Conservation (phyloP, 2,113 vertebrate species). For the Percopsis transmontana region DNA sequence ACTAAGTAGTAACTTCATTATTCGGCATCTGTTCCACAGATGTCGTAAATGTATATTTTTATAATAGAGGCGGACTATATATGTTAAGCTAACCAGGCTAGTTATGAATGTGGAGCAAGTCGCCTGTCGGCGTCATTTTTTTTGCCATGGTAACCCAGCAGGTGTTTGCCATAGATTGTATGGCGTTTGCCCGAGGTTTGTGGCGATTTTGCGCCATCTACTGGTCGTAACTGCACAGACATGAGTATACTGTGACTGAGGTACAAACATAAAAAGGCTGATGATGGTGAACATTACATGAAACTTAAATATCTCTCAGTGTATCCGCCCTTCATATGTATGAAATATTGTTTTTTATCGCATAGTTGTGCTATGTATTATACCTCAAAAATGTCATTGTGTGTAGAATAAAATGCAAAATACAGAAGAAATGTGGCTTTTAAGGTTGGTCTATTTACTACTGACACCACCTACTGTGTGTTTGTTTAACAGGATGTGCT, state of each 20-base stretch:
- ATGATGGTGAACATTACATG: not conserved
- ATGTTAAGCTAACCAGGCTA: slow-evolving; percentile 5
- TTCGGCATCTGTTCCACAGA: not conserved
- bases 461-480: not conserved
- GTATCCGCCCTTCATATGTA: not conserved
- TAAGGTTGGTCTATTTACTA: not conserved
- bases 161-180: rapidly evolving
- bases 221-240: not conserved
- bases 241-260: not conserved
- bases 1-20: not conserved
- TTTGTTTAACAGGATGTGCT: slow-evolving; percentile 79
- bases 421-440: not conserved
- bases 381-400: not conserved
- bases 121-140: no score
- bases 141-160: slow-evolving; percentile 55
- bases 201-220: slow-evolving; percentile 54
- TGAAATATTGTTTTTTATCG: not conserved
- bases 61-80: not conserved
- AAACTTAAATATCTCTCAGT: not conserved
- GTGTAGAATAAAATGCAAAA: no score
- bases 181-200: no score
- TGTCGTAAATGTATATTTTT: not conserved
- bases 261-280: not conserved
- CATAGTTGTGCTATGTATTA: not conserved
- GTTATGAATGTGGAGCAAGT: not conserved